phyloP scores from a whole-genome alignment of 2,888 invertebrate genomes.

The Serrognathus titanus region DNA sequence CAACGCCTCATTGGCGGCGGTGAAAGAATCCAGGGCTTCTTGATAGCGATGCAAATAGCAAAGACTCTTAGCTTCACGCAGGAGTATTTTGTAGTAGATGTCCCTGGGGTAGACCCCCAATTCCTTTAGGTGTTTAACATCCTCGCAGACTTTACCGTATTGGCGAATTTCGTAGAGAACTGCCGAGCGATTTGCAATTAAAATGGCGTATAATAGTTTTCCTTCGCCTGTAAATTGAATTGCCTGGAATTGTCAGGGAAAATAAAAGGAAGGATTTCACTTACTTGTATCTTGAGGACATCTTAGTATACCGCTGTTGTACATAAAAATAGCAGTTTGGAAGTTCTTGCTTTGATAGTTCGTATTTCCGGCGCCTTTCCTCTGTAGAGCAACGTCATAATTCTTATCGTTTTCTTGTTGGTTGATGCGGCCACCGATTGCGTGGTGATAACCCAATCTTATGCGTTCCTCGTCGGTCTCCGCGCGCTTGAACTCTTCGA shows the following conservation, averaged over 20 bases:
- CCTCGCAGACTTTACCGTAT: constrained; percentile 63
- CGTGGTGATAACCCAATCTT: not conserved
- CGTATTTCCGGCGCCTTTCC: no score
- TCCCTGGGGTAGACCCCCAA: constrained; percentile 66
- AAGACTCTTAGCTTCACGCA: constrained; percentile 70
- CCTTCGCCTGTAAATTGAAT: constrained; percentile 6
- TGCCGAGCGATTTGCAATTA: constrained; percentile 79
- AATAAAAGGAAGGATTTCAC: no score
- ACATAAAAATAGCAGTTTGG: no score
- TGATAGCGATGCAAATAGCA: constrained; percentile 64
- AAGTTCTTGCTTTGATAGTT: no score
- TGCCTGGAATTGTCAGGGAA: no score
- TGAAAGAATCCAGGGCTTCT: constrained; percentile 63
- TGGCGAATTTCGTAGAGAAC: constrained; percentile 69
- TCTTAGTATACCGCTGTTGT: no score
- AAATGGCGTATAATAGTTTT: constrained; percentile 59
- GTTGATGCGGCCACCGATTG: no score
- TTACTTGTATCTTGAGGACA: no score
- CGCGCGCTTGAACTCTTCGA: not conserved
- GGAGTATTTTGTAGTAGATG: constrained; percentile 70
- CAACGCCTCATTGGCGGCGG: constrained; percentile 63
- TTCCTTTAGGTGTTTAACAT: constrained; percentile 64
- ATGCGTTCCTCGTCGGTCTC: not conserved
- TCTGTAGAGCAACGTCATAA: no score
- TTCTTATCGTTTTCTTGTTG: no score